Conservation (phyloP, 2,888 invertebrate species). For the Apotomis turbidana region DNA sequence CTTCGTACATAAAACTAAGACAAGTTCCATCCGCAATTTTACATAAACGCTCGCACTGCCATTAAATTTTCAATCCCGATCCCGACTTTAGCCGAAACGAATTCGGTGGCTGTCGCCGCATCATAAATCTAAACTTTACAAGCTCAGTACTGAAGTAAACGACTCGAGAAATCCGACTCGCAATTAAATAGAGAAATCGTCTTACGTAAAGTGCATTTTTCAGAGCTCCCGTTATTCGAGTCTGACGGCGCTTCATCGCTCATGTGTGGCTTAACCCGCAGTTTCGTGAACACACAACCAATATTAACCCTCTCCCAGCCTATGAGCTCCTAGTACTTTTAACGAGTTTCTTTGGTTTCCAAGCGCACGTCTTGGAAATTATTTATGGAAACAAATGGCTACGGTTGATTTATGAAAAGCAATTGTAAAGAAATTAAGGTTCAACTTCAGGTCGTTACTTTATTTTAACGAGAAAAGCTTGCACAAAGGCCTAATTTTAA, state of each 20-base stretch:
- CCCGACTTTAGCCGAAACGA: constrained; percentile 20
- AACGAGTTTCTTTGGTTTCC: constrained; percentile 41
- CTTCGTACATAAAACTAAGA: constrained; percentile 41
- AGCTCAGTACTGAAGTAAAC: constrained; percentile 39
- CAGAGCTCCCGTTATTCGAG: constrained; percentile 49
- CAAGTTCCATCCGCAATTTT: constrained; percentile 41
- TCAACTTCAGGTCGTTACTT: constrained; percentile 25
- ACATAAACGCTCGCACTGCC: constrained; percentile 39
- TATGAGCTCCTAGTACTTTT: constrained; percentile 38
- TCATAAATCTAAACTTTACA: constrained; percentile 43
- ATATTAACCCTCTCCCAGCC: constrained; percentile 31
- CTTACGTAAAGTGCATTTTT: constrained; percentile 50
- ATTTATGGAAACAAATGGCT: constrained; percentile 35
- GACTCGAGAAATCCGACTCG: constrained; percentile 39
- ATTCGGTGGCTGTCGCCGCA: constrained; percentile 41
- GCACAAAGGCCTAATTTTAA: constrained; percentile 26
- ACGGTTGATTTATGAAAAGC: constrained; percentile 36
- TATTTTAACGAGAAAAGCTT: constrained; percentile 24
- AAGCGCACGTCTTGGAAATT: constrained; percentile 24
- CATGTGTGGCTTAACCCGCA: constrained; percentile 48
- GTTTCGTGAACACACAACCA: constrained; percentile 23
- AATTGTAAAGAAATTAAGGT: constrained; percentile 37
- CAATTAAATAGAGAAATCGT: constrained; percentile 42
- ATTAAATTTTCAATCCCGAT: constrained; percentile 42
- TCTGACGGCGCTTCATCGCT: constrained; percentile 47